Base-by-base conservation (phyloP, 2,797 vertebrate species). In the Enteromius mattozi region DNA sequence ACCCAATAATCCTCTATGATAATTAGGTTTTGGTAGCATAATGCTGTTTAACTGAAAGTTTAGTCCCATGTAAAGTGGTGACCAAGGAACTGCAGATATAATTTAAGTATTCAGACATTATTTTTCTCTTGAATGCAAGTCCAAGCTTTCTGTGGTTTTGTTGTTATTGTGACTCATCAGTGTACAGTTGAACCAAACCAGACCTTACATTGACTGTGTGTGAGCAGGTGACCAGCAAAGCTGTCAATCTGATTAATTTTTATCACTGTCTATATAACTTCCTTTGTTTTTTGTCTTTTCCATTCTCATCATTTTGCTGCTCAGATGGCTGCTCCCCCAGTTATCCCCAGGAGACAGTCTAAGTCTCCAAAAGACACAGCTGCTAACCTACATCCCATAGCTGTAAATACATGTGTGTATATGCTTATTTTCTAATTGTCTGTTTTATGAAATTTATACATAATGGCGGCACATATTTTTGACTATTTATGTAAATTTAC, bases 311-410 rank as follows among this genome's bases (percentile, higher is more conserved):
- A 27, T 54, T 47, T 78, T 6, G 2, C 21, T 75, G 2, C 21
- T 75, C 8, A 90, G 89, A 90, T 88, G 86, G 66, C 82, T 79
- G 85, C 85, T 71, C 86, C 88, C 16, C 13, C 40, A 33, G 17
- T 86, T 78, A 17, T 88, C 49, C 88, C 88, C 37, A 80, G 81
- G 42, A 90, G 86, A 78, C 59, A 78, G 4, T 84, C 88, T 79
- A 81, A 74, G 47, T 14, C 85, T 84, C 6, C 47, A 37, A 79
- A 42, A 1, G 35, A 78, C 49, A 45, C 56, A 21, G 27, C 27
- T 56, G 21, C 27, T 40, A 76, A 30, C 54, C 24, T 12, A 24
- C 8, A 56, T 19, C 24, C 63, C 24, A 80, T 13, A 80, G 83
- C 83, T 89, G 9, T 78, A 14, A 79, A 69, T 59, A 45, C 54